phyloP scores from a whole-genome alignment of 2,113 vertebrate genomes.

The Sphaerodactylus townsendi region DNA sequence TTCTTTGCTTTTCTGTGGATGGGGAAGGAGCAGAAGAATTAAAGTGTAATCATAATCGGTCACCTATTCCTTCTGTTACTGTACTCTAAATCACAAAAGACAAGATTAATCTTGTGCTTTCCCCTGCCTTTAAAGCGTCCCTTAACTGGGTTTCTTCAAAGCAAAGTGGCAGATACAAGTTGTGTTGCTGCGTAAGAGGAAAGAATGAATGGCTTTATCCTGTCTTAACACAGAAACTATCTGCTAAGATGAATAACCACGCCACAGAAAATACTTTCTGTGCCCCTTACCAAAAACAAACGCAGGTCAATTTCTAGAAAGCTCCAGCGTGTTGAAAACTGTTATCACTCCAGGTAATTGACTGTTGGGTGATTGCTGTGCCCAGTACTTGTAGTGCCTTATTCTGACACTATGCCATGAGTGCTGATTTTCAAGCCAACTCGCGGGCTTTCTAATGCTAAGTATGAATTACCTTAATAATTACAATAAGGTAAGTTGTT shows the following conservation, averaged over 20 bases:
- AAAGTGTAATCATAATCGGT: constrained; percentile 31
- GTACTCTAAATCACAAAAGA: constrained; percentile 44
- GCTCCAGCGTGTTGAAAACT: not conserved
- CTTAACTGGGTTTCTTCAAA: constrained; percentile 27
- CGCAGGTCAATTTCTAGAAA: fast-evolving
- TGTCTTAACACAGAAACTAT: constrained; percentile 22
- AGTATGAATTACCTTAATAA: not conserved
- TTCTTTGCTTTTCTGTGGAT: constrained; percentile 28
- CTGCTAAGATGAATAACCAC: constrained; percentile 15
- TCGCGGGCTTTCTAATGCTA: not conserved
- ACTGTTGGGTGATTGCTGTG: too few relatives aligned
- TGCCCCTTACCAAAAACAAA: fast-evolving
- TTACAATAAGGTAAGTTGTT: not conserved
- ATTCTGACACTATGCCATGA: not conserved
- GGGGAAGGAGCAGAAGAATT: constrained; percentile 40
- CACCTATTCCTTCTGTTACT: constrained; percentile 47
- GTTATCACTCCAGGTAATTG: not conserved
- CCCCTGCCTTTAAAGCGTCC: constrained; percentile 4
- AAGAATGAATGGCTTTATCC: constrained; percentile 34
- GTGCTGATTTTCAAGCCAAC: not conserved
- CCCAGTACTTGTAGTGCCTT: not conserved
- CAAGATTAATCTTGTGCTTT: constrained; percentile 39
- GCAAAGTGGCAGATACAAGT: constrained; percentile 7
- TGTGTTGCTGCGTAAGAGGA: not conserved
- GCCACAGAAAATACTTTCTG: not conserved